Percentiles rank a stretch among this genome's conserved stretches.
Conservation (phyloP, 2,113 vertebrate species). For the Callipepla californica region DNA sequence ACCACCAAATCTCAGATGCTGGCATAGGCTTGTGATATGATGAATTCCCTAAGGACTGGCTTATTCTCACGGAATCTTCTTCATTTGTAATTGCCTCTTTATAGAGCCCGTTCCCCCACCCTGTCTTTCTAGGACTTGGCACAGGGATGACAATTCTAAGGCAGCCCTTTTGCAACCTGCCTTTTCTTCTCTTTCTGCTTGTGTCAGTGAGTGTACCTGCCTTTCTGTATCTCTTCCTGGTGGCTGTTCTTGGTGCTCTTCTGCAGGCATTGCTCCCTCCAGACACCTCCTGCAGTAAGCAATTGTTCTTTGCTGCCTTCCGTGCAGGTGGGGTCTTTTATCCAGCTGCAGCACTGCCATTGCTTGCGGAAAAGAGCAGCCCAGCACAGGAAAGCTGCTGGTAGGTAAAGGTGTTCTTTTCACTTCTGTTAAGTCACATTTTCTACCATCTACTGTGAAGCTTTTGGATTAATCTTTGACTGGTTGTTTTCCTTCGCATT, state of each 20-base stretch:
- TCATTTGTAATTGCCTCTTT: not conserved
- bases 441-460: not conserved
- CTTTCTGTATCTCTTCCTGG: not conserved
- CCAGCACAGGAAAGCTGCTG: not conserved
- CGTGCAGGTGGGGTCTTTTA: not conserved
- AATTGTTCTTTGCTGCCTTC: not conserved
- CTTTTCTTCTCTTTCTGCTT: constrained; percentile 2
- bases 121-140: not conserved
- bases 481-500: not conserved
- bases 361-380: not conserved
- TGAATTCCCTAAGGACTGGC: not conserved
- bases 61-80: not conserved
- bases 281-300: not conserved
- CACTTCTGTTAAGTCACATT: not conserved
- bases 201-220: not conserved
- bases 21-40: fast-evolving
- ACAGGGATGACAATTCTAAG: not conserved
- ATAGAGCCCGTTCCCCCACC: not conserved
- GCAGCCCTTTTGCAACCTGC: not conserved
- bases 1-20: not conserved
- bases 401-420: not conserved
- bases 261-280: not conserved
- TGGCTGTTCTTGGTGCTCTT: not conserved
- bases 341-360: not conserved
- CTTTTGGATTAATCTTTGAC: not conserved